Evolutionary conservation across 2,888 invertebrate genomes (phyloP).

Genomic region (Tetranychus truncatus): DNA sequence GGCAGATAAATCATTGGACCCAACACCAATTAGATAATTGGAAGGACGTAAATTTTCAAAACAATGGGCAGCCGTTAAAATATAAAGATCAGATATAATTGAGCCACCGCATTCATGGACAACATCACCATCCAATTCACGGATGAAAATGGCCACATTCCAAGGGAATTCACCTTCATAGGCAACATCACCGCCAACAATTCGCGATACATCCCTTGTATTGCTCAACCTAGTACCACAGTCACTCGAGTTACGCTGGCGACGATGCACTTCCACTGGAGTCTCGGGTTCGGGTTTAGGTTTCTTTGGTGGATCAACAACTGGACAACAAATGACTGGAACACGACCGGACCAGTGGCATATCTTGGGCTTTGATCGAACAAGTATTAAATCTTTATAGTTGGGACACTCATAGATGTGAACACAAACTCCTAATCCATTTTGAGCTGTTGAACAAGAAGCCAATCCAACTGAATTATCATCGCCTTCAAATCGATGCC

Average conservation of each 20-base stretch:
- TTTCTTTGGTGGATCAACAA: background rate
- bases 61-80: constrained; percentile 13
- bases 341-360: constrained; percentile 7
- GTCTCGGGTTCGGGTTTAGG: background rate
- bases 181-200: constrained; percentile 4
- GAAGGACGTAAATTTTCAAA: background rate
- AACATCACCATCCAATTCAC: background rate
- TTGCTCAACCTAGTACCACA: background rate
- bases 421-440: constrained; percentile 5
- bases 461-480: background rate
- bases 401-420: constrained; percentile 6
- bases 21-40: constrained; percentile 11
- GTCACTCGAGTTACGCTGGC: background rate
- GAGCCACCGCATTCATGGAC: constrained; percentile 11
- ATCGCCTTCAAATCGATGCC: background rate
- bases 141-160: constrained; percentile 9
- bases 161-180: constrained; percentile 13
- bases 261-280: background rate
- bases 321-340: constrained; percentile 11
- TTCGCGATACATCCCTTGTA: background rate
- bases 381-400: background rate
- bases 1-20: background rate
- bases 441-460: constrained; percentile 4
- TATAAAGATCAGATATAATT: constrained; percentile 1
- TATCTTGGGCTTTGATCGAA: background rate